Base-by-base conservation (phyloP, 2,113 vertebrate genomes). In the Prionailurus viverrinus region DNA sequence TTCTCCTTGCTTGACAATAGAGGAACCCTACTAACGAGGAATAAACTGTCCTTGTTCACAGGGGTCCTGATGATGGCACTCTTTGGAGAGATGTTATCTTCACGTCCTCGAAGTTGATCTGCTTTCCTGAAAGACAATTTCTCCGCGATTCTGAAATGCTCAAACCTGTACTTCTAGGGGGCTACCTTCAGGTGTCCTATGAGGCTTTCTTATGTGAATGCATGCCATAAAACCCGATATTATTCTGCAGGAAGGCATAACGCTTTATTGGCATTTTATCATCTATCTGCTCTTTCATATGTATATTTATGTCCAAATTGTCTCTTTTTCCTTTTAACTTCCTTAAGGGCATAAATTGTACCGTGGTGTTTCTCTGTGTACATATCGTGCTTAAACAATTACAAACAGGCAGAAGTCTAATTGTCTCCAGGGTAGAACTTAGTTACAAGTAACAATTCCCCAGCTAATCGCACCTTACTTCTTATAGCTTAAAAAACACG, bases 251-350 rank as follows among this genome's bases (percentile, higher is more conserved):
- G 29, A 93, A 93, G 39, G 14, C 45, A 71, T 82, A 74, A 31
- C 13, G n/a, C 15, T 80, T 66, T 58, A 18, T 10, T 94, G 82
- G 33, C 18, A 87, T 92, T 95, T 94, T 96, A 88, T 94, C 33
- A 81, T 51, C 85, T 51, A 73, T 45, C 74, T 97, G 31, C 25
- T 51, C 33, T 92, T 92, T 96, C 53, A 55, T 21, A 88, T 73
- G 78, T 80, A 48, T 83, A 61, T 96, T 93, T 95, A 71, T 94
- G 78, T 66, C 89, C 73, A 71, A 85, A 86, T 71, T 74, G 39
- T 78, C 80, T 96, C 29, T 25, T 95, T 96, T 97, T 78, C 5
- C 14, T 95, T 87, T 80, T 9, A 92, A 29, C 55, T 48, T 95
- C 63, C 68, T 83, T 71, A 79, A 89, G 21, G 61, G 41, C 36